phyloP scores from a whole-genome alignment of 1,140 invertebrate genomes.

The Venustaconcha ellipsiformis region DNA sequence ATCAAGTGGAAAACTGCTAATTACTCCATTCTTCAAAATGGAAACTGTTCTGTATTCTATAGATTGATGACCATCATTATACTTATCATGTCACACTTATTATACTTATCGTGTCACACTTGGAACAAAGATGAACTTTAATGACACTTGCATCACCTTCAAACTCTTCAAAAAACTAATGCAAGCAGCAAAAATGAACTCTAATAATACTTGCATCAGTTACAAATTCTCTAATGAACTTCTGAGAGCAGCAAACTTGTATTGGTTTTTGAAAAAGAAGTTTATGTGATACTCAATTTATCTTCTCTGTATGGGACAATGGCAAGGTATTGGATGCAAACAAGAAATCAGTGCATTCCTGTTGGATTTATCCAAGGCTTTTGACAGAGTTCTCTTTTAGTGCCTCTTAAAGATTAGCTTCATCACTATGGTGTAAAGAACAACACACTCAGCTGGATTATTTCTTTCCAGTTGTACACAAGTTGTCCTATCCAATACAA shows the following conservation, averaged over 20 bases:
- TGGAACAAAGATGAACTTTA: background rate
- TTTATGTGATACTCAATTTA: slow-evolving; percentile 6
- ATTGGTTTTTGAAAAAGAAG: background rate
- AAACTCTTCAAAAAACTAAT: too few relatives aligned
- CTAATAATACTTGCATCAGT: too few relatives aligned
- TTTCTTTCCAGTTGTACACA: background rate
- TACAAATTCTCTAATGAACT: too few relatives aligned
- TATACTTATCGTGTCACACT: background rate
- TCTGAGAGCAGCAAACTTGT: too few relatives aligned
- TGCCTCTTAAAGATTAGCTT: background rate
- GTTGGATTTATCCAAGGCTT: slow-evolving; percentile 3
- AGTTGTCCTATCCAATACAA: background rate
- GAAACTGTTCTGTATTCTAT: slow-evolving; percentile 2
- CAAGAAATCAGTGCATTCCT: slow-evolving; percentile 1
- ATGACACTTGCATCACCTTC: too few relatives aligned
- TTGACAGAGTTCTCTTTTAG: background rate
- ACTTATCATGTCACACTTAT: slow-evolving; percentile 1
- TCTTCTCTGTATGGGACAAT: background rate
- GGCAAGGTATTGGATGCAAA: slow-evolving; percentile 10
- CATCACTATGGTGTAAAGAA: background rate
- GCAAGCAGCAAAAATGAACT: too few relatives aligned
- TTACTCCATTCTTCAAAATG: too few relatives aligned
- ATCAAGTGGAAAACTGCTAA: slow-evolving; percentile 7
- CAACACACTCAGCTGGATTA: background rate
- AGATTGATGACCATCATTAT: background rate